These are phyloP conservation scores for Gnathochromis pfefferi DNA, from an alignment of 2,113 vertebrate species.

Conservation along the genomic window DNA sequence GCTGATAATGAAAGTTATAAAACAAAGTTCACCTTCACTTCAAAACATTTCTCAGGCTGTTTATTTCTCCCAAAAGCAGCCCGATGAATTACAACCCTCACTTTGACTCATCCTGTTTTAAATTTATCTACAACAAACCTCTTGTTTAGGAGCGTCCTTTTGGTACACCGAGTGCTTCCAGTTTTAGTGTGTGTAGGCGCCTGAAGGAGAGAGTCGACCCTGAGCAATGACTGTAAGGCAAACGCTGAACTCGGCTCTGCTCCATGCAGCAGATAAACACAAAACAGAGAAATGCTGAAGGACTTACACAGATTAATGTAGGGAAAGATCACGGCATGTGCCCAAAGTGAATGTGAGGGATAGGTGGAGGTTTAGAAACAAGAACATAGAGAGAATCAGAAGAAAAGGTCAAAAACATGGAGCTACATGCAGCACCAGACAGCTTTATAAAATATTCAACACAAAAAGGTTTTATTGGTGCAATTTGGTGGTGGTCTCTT, in stretches of 20 bases:
- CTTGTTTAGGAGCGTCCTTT: slow-evolving; percentile 1
- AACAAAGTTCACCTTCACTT: not conserved
- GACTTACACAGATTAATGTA: not conserved
- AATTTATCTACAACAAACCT: not conserved
- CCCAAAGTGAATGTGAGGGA: not conserved
- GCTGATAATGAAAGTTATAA: not conserved
- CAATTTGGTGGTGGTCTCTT: not conserved
- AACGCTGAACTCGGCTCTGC: not conserved
- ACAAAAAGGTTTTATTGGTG: not conserved
- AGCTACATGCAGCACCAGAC: not conserved
- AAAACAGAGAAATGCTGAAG: not conserved
- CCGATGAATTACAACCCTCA: not conserved
- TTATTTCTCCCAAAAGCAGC: not conserved
- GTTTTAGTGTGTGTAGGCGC: slow-evolving; percentile 12
- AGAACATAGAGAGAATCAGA: not conserved
- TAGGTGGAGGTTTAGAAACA: not conserved
- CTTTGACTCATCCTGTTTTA: not conserved
- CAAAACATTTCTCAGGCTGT: not conserved
- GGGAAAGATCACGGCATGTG: not conserved
- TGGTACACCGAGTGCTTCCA: not conserved
- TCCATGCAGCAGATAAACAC: not conserved
- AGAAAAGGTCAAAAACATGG: not conserved
- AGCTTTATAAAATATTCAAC: not conserved
- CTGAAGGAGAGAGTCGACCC: not conserved
- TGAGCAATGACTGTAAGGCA: not conserved